These are phyloP conservation scores for Diprion similis DNA, from an alignment of 1,140 invertebrate genomes.

Conservation along the genomic window DNA sequence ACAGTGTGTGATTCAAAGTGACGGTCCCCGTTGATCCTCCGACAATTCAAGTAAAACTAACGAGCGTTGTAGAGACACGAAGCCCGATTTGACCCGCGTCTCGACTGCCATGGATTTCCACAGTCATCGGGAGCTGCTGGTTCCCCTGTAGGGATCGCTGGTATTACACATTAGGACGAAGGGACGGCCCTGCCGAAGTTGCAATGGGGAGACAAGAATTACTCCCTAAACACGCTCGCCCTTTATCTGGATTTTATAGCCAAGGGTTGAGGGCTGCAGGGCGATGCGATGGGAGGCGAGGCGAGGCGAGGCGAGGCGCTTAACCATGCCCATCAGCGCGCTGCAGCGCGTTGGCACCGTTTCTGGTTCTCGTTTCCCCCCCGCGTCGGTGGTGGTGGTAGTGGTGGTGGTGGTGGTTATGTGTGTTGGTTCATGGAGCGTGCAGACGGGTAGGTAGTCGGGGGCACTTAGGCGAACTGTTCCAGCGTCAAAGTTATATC, in stretches of 20 bases:
- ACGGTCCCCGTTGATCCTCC: too few relatives aligned
- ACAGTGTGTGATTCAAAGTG: too few relatives aligned
- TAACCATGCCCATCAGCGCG: too few relatives aligned
- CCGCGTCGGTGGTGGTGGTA: not conserved
- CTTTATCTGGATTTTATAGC: conserved; percentile 51
- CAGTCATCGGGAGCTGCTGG: not conserved
- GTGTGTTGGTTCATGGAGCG: not conserved
- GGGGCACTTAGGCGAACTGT: not conserved
- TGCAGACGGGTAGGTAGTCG: not conserved
- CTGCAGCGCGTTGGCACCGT: too few relatives aligned
- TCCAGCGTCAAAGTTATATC: not conserved
- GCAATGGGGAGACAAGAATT: conserved; percentile 22
- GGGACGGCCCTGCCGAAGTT: too few relatives aligned
- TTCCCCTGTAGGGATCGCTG: too few relatives aligned
- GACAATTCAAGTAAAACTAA: too few relatives aligned
- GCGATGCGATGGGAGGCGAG: too few relatives aligned
- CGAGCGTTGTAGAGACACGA: too few relatives aligned
- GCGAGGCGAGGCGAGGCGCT: not conserved
- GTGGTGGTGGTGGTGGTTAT: not conserved
- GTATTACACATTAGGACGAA: too few relatives aligned
- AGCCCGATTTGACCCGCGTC: too few relatives aligned
- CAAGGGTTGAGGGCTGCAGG: conserved; percentile 13
- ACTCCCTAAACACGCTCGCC: conserved; percentile 39
- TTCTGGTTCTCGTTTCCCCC: too few relatives aligned
- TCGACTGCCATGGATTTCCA: not conserved